These are phyloP conservation scores for Indicator indicator DNA, from an alignment of 2,113 vertebrate genomes.

Conservation along the genomic window DNA sequence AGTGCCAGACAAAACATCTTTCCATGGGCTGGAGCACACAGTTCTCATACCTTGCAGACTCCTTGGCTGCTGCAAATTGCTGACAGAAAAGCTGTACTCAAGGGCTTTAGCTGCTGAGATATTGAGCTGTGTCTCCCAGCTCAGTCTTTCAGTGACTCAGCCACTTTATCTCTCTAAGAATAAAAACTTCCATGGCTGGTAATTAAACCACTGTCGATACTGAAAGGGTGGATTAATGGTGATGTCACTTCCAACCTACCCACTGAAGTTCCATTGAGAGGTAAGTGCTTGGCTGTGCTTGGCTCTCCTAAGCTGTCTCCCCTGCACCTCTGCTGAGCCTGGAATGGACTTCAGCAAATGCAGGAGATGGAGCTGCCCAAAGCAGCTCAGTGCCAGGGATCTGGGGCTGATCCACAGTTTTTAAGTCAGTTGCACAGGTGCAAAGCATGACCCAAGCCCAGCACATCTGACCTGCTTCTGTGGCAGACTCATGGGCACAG, in stretches of 20 bases:
- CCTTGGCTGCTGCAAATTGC: background rate
- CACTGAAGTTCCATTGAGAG: accelerated
- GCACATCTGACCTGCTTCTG: accelerated
- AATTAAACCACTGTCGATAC: background rate
- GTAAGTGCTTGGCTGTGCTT: background rate
- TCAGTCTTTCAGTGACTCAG: background rate
- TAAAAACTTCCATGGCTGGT: background rate
- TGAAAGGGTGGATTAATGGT: background rate
- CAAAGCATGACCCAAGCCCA: accelerated
- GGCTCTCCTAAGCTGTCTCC: no score
- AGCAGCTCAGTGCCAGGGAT: background rate
- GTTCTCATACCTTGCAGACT: background rate
- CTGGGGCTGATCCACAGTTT: background rate
- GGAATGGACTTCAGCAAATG: background rate
- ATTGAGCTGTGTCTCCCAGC: background rate
- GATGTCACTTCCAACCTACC: background rate
- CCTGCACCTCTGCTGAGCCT: accelerated
- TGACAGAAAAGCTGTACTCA: background rate
- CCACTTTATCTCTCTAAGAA: background rate
- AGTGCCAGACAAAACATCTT: background rate
- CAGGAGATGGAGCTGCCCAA: background rate
- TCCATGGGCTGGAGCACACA: background rate
- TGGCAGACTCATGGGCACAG: background rate
- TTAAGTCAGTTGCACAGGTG: accelerated
- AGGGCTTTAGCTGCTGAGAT: background rate